Evolutionary conservation across 1,140 invertebrate genomes (phyloP).

Genomic region (Drosophila kurseongensis): DNA sequence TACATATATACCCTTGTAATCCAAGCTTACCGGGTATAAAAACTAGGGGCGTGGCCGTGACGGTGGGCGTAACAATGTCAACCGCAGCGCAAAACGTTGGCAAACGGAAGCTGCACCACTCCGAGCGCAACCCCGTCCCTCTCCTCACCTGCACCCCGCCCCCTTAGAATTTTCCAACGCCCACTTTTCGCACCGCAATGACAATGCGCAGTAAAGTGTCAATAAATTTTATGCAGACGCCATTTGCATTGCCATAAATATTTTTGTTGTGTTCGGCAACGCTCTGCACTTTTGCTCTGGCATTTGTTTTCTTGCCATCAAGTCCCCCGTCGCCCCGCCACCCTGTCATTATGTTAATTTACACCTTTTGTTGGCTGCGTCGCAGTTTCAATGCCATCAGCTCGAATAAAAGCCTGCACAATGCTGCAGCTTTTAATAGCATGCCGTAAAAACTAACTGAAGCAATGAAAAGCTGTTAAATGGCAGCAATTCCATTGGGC

Average conservation of each 20-base stretch:
- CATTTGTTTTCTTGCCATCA: conserved; percentile 22
- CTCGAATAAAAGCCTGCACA: conserved; percentile 35
- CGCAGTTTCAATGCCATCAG: conserved; percentile 31
- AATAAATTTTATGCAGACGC: conserved; percentile 81
- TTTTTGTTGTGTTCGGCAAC: conserved; percentile 48
- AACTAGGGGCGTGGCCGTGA: conserved; percentile 38
- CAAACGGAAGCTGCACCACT: conserved; percentile 47
- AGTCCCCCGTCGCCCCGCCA: neutral
- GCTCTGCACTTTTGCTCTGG: conserved; percentile 29
- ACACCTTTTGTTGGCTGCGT: conserved; percentile 54
- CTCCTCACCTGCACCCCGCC: neutral
- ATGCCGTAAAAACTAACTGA: conserved; percentile 59
- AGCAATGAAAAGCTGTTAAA: conserved; percentile 41
- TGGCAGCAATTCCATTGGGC: conserved; percentile 22
- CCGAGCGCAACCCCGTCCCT: neutral
- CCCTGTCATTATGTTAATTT: conserved; percentile 74
- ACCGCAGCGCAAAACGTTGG: conserved; percentile 60
- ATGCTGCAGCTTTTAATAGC: conserved; percentile 67
- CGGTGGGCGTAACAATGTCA: conserved; percentile 67
- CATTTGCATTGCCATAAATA: conserved; percentile 79
- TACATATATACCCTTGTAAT: conserved; percentile 4
- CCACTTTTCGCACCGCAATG: conserved; percentile 37
- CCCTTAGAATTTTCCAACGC: neutral
- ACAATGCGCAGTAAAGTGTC: conserved; percentile 77
- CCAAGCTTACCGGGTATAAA: neutral